Evolutionary conservation across 2,888 invertebrate genomes (phyloP).

Genomic region (Myopa tessellatipennis): DNA sequence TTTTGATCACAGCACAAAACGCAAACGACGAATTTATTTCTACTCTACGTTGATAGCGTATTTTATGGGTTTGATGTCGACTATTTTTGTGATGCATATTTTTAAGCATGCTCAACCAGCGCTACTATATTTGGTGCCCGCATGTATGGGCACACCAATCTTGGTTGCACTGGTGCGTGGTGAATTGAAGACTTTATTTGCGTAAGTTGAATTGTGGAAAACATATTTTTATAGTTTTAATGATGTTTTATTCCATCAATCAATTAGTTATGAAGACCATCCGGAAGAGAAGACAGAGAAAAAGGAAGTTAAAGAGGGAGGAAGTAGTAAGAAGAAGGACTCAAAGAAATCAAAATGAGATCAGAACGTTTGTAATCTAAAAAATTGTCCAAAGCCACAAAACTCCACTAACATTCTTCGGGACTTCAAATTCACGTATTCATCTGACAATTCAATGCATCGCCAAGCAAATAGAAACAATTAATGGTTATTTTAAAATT

Average conservation of each 20-base stretch:
- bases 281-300: conserved; percentile 70
- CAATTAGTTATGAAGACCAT: conserved; percentile 77
- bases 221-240: not conserved
- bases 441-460: conserved; percentile 32
- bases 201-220: conserved; percentile 73
- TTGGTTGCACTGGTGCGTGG: conserved; percentile 89
- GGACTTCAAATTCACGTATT: conserved; percentile 47
- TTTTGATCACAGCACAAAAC: conserved; percentile 90
- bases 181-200: conserved; percentile 89
- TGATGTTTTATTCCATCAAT: conserved; percentile 40
- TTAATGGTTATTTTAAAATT: conserved; percentile 10
- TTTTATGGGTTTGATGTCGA: conserved; percentile 90
- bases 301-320: conserved; percentile 63
- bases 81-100: conserved; percentile 97
- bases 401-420: conserved; percentile 45
- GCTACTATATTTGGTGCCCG: conserved; percentile 94
- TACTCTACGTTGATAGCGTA: conserved; percentile 93
- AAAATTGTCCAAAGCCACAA: conserved; percentile 44
- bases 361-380: conserved; percentile 39
- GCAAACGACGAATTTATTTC: conserved; percentile 88
- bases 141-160: conserved; percentile 92
- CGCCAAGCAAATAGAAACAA: conserved; percentile 4
- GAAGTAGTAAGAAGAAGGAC: conserved; percentile 65
- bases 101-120: conserved; percentile 99
- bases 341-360: conserved; percentile 66